Percentiles rank a stretch among this genome's conserved stretches.
phyloP scores from a whole-genome alignment of 2,797 vertebrate genomes.

The Ctenochaetus hawaiiensis region DNA sequence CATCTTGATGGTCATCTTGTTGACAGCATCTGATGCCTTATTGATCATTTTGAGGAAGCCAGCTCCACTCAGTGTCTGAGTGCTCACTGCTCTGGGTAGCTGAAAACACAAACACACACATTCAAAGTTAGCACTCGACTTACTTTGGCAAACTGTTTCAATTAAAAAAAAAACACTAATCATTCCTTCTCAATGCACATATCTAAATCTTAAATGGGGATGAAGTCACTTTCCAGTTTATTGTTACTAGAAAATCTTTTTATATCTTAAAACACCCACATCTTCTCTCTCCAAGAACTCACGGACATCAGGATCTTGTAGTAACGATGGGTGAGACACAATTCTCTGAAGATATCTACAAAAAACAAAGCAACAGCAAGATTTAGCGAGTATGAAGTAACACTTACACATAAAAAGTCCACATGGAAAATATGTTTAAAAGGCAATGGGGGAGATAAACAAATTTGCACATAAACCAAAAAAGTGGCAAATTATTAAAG shows the following conservation, averaged over 20 bases:
- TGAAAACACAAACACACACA: conserved; percentile 63
- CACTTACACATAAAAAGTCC: neutral
- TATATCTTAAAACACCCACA: conserved; percentile 75
- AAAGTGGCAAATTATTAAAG: neutral
- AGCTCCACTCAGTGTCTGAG: conserved; percentile 93
- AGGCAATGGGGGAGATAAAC: neutral
- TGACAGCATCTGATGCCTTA: conserved; percentile 96
- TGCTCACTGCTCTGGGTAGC: conserved; percentile 94
- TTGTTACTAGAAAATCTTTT: neutral
- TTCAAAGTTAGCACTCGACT: neutral
- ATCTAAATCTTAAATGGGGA: too few relatives aligned
- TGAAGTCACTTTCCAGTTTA: neutral
- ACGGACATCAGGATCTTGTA: conserved; percentile 95
- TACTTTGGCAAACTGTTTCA: neutral
- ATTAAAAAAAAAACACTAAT: neutral
- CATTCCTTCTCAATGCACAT: neutral
- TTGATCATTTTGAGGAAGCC: conserved; percentile 98
- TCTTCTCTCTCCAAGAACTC: conserved; percentile 97
- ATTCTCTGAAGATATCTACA: conserved; percentile 93
- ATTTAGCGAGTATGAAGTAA: conserved; percentile 9
- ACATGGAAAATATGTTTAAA: neutral
- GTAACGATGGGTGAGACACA: conserved; percentile 90
- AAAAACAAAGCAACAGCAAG: neutral
- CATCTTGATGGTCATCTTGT: conserved; percentile 99
- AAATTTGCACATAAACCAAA: neutral